Conservation (phyloP, 2,888 invertebrate species). For the Gonocerus acuteangulatus region DNA sequence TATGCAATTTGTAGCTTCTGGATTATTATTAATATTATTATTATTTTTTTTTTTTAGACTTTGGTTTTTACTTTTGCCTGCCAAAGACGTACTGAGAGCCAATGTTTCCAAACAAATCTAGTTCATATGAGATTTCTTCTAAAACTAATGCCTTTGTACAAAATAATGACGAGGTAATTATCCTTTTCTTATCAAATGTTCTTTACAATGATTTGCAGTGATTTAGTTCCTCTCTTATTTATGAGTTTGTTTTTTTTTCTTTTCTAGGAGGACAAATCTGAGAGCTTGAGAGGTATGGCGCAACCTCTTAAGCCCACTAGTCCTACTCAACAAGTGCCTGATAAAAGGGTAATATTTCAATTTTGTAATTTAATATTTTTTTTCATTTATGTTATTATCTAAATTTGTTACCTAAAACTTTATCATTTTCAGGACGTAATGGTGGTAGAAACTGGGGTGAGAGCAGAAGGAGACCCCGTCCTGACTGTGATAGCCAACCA, state of each 20-base stretch:
- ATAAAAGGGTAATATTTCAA: conserved; percentile 37
- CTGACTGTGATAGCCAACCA: conserved; percentile 37
- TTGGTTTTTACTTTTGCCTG: conserved; percentile 50
- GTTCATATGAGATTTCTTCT: conserved; percentile 50
- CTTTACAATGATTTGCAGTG: not conserved
- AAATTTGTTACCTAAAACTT: not conserved
- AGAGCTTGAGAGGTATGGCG: conserved; percentile 34
- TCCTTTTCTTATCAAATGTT: conserved; percentile 2
- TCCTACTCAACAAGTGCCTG: conserved; percentile 42
- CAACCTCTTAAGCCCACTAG: conserved; percentile 38
- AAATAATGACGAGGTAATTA: conserved; percentile 44
- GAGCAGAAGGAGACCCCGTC: conserved; percentile 32
- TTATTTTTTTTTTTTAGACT: conserved; percentile 41
- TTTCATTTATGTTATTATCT: not conserved
- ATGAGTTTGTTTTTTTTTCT: not conserved
- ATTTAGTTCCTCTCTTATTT: not conserved
- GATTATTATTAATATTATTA: not conserved
- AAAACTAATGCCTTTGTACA: conserved; percentile 51
- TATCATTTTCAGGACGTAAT: conserved; percentile 32
- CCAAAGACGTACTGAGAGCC: conserved; percentile 50
- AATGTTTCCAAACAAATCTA: conserved; percentile 51
- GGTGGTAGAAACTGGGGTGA: conserved; percentile 35
- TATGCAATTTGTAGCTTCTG: no score
- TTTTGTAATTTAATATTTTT: not conserved
- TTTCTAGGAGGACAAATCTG: conserved; percentile 29